These are phyloP conservation scores for Patella ulyssiponensis DNA, from an alignment of 2,888 invertebrate species.

Conservation along the genomic window DNA sequence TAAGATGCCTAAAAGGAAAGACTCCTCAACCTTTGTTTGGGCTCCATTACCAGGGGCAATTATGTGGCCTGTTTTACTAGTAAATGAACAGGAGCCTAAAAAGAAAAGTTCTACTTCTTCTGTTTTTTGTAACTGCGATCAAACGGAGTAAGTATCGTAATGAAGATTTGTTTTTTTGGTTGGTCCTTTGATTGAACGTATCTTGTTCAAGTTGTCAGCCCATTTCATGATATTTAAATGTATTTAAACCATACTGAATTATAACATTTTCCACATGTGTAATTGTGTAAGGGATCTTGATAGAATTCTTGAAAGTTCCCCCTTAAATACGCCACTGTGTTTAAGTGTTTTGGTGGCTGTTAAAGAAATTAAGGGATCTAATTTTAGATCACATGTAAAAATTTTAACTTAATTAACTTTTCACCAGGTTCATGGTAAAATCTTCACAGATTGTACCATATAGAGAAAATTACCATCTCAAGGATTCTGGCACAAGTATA, in stretches of 20 bases:
- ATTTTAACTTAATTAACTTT: slow-evolving; percentile 4
- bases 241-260: slow-evolving; percentile 8
- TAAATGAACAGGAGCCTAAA: not conserved
- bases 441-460: slow-evolving; percentile 5
- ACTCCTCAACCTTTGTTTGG: not conserved
- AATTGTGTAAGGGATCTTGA: slow-evolving; percentile 8
- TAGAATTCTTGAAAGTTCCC: not conserved
- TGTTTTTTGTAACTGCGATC: slow-evolving; percentile 5
- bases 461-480: not conserved
- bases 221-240: not conserved
- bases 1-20: slow-evolving; percentile 6
- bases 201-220: slow-evolving; percentile 6
- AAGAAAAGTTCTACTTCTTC: slow-evolving; percentile 3
- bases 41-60: slow-evolving; percentile 1
- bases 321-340: slow-evolving; percentile 5
- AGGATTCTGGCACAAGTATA: slow-evolving; percentile 6
- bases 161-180: not conserved
- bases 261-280: slow-evolving; percentile 4
- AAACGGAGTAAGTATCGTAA: not conserved
- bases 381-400: not conserved
- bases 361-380: slow-evolving; percentile 1
- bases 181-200: slow-evolving; percentile 5
- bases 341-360: slow-evolving; percentile 5
- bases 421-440: not conserved
- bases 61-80: slow-evolving; percentile 6